Conservation (phyloP, 2,888 invertebrate genomes). For the Anaspis maculata region DNA sequence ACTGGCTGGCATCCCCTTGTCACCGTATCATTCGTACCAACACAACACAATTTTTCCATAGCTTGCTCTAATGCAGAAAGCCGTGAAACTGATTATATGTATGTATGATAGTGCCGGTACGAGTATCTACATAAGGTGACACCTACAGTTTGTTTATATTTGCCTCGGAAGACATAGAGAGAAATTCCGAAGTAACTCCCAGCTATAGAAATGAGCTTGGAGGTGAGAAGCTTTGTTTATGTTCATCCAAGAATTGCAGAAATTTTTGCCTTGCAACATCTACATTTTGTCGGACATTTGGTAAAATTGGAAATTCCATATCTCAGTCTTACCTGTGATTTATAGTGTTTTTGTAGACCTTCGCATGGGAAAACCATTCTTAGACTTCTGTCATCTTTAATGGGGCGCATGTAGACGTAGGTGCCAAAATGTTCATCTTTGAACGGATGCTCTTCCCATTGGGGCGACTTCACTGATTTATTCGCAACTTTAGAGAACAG, state of each 20-base stretch:
- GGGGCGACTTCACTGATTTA: conserved; percentile 59
- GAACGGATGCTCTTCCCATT: conserved; percentile 80
- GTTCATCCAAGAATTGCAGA: conserved; percentile 47
- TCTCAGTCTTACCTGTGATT: conserved; percentile 61
- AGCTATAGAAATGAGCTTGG: conserved; percentile 59
- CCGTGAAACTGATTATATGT: no score
- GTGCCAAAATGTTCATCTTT: conserved; percentile 63
- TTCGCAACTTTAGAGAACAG: conserved; percentile 74
- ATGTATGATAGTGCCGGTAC: no score
- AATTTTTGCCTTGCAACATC: conserved; percentile 37
- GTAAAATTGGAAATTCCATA: no score
- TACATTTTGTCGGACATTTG: no score
- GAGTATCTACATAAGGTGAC: no score
- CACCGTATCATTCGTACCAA: no score
- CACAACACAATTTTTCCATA: no score
- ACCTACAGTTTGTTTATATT: no score
- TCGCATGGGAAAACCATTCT: conserved; percentile 86
- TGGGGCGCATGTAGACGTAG: conserved; percentile 70
- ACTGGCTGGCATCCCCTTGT: no score
- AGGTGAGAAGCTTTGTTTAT: no score
- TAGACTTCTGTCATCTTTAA: conserved; percentile 82
- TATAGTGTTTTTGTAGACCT: conserved; percentile 73
- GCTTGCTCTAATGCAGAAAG: no score
- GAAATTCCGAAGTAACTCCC: conserved; percentile 67
- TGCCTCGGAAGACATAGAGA: conserved; percentile 56